These are phyloP conservation scores for Lepus europaeus DNA, from an alignment of 2,113 vertebrate species.

Conservation along the genomic window DNA sequence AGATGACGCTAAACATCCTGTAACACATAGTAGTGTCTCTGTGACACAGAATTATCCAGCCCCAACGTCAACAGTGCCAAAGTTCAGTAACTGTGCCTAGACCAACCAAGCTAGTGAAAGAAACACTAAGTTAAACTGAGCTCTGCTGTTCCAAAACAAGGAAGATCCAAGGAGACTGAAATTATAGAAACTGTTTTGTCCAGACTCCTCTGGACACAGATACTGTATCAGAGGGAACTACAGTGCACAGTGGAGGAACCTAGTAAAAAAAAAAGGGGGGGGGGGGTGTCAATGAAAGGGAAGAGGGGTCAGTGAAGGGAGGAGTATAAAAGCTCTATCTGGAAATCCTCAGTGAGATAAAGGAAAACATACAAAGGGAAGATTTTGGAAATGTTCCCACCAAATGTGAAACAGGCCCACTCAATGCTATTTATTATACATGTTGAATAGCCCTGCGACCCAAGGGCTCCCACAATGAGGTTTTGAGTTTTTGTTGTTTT, in stretches of 20 bases:
- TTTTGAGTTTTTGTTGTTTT: background rate
- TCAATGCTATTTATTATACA: slow-evolving; percentile 77
- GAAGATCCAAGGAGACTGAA: slow-evolving; percentile 33
- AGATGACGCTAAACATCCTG: background rate
- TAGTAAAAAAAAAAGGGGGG: background rate
- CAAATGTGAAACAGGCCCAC: slow-evolving; percentile 69
- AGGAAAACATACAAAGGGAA: slow-evolving; percentile 29
- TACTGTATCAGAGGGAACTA: background rate
- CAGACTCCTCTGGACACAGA: slow-evolving; percentile 1
- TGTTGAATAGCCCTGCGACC: slow-evolving; percentile 36
- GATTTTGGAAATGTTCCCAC: slow-evolving; percentile 64
- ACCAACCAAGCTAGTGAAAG: background rate
- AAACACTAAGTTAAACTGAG: slow-evolving; percentile 20
- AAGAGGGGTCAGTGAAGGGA: background rate
- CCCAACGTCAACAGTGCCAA: background rate
- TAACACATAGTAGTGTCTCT: background rate
- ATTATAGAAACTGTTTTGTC: background rate
- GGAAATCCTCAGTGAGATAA: slow-evolving; percentile 42
- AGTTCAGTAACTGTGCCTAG: background rate
- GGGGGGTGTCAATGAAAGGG: background rate
- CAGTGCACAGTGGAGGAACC: slow-evolving; percentile 26
- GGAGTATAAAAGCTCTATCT: background rate
- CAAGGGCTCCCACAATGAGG: slow-evolving; percentile 41
- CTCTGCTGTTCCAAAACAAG: background rate
- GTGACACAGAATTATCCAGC: slow-evolving; percentile 13